Base-by-base conservation (phyloP, 2,888 invertebrate genomes). In the Drosophila cognata region DNA sequence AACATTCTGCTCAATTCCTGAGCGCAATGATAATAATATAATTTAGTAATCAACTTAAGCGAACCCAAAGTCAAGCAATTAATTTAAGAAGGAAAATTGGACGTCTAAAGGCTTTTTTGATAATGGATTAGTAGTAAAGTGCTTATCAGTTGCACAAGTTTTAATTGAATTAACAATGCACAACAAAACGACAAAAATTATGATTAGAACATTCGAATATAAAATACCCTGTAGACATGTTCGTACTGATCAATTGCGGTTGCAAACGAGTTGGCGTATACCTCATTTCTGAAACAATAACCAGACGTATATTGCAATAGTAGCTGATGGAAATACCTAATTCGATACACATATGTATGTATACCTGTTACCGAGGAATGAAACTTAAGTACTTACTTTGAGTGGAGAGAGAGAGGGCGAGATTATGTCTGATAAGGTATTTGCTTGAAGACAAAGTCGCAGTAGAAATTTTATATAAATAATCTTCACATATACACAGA, bases 31-130 rank as follows among this genome's bases (percentile, higher is more conserved):
- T 58, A 57, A 33, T 11, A 18, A 41, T 55, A 71, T 36, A 25
- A 33, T 29, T 71, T 52, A 0, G 25, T 56, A 71, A 71, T 62
- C 18, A 38, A 36, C 35, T 33, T 35, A 41, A 41, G n/a, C 28
- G 25, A 4, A 0, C 11, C 25, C 61, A 48, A n/a, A 28, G 51
- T 36, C 57, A 36, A 46, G 11, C 18, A 70, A 71, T 71, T 71
- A 70, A 60, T 71, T 60, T 28, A 55, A 51, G 48, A 16, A 31
- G 16, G 10, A 33, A 38, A 38, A 36, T 16, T 35, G 25, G 21
- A 50, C 55, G 38, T 18, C 33, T 2, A 1, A 5, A n/a, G 43
- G 8, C 52, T 51, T 31, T 36, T 70, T 51, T 28, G 55, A 18
- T n/a, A 56, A 51, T 46, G 29, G 28, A 28, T 59, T 33, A 53